A percentile compares a stretch with the other conserved stretches of the same genome.
phyloP scores from a whole-genome alignment of 2,797 vertebrate species.

The Antennarius maculatus region DNA sequence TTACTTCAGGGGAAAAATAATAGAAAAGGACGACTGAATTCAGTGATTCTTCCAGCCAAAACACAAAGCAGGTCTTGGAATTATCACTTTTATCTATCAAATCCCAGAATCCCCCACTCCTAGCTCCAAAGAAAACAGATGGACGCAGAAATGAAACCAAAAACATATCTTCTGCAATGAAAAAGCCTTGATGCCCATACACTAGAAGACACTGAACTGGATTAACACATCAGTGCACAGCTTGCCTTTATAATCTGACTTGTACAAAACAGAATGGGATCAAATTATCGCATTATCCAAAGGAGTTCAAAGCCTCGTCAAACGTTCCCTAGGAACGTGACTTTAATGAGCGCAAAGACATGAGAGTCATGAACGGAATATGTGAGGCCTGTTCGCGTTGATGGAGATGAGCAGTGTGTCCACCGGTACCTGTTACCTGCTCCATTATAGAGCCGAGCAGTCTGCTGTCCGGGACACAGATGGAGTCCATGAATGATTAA shows the following conservation, averaged over 20 bases:
- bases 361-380: neutral
- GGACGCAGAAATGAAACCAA: conserved; percentile 3
- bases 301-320: too few relatives aligned
- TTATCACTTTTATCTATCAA: conserved; percentile 25
- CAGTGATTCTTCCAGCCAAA: conserved; percentile 11
- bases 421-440: conserved; percentile 18
- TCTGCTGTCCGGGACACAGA: conserved; percentile 62
- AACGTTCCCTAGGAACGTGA: too few relatives aligned
- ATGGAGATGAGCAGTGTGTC: conserved; percentile 28
- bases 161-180: conserved; percentile 11
- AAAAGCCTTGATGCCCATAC: too few relatives aligned
- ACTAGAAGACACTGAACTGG: too few relatives aligned
- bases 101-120: neutral
- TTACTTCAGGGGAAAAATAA: conserved; percentile 14
- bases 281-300: too few relatives aligned
- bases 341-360: too few relatives aligned
- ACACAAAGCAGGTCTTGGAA: conserved; percentile 16
- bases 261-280: neutral
- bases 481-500: conserved; percentile 75
- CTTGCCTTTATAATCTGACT: neutral
- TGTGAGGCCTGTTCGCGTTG: conserved; percentile 18
- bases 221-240: too few relatives aligned
- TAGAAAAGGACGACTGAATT: conserved; percentile 8
- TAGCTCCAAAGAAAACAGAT: conserved; percentile 5
- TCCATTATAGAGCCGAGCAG: conserved; percentile 34